Evolutionary conservation across 1,140 invertebrate genomes (phyloP), one percentile per base, ranked within the genome.

Genomic region (Amphibalanus amphitrite): DNA sequence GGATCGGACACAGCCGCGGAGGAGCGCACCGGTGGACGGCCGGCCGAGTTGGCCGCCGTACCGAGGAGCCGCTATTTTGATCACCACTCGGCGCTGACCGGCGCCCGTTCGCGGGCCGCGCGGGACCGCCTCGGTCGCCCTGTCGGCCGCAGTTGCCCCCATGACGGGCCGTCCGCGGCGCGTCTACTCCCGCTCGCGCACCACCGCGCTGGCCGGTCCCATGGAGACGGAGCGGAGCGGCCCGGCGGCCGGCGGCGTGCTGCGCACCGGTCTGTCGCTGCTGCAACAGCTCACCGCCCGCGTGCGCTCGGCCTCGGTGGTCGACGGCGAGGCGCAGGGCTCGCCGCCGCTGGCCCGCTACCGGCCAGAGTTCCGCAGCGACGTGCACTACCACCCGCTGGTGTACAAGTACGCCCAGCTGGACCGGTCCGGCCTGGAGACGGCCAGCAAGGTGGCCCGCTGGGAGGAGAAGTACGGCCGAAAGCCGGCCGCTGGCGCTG

Each of bases 381-480:
- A 67, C 28, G 65, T 67, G 3, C 10, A n/a, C 3, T 67, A 67
- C 28, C 65, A 67, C 28, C 65, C 65, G n/a, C 28, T 67, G 65
- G 65, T 67, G n/a, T 67, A 67, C 65, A 67, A 67, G 28, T 67
- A 67, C n/a, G 65, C 65, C 3, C 8, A 28, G 65, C 26, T 67
- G 6, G 65, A 28, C 65, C n/a, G 65, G 23, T 10, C 0, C 15
- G 65, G 65, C n/a, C 26, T 28, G n/a, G 65, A 67, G 10, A 26
- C 23, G 8, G 3, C 65, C n/a, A 67, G 65, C n/a, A 67, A 67
- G 65, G 28, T 67, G 28, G n/a, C 28, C 1, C 65, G 28, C 1
- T 67, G 65, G 65, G 65, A 67, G 65, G 65, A 67, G 65, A 67
- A 67, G 65, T 67, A 67, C 17, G 65, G 65, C 4, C 65, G 65